phyloP scores from a whole-genome alignment of 2,797 vertebrate species.

The Gymnothorax javanicus region DNA sequence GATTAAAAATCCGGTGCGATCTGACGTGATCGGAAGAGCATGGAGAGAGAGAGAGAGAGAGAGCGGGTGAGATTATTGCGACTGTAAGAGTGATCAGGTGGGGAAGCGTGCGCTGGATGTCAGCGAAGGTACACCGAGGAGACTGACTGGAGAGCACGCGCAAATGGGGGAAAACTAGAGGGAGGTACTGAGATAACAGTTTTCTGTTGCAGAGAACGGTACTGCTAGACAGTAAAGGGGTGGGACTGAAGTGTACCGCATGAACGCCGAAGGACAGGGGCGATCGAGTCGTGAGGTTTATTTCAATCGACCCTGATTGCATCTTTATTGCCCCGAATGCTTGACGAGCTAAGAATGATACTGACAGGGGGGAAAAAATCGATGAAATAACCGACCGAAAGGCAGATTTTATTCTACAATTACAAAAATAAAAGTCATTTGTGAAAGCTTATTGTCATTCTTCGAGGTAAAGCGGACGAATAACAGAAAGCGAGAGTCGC shows the following conservation, averaged over 20 bases:
- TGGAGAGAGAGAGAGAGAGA: conserved; percentile 49
- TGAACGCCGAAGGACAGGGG: conserved; percentile 42
- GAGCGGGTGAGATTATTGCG: conserved; percentile 45
- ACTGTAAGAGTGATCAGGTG: conserved; percentile 49
- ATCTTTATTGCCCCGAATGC: conserved; percentile 17
- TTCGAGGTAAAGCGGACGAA: not conserved
- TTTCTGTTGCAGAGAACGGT: conserved; percentile 70
- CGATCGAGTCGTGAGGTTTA: conserved; percentile 61
- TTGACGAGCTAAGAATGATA: not conserved
- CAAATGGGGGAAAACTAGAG: conserved; percentile 61
- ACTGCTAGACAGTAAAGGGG: conserved; percentile 67
- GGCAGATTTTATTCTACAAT: not conserved
- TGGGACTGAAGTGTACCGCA: conserved; percentile 64
- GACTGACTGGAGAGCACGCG: conserved; percentile 56
- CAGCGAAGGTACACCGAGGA: conserved; percentile 65
- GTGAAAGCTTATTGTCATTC: not conserved
- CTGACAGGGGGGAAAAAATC: conserved; percentile 19
- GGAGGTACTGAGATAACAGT: conserved; percentile 75
- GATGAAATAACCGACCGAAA: conserved; percentile 35
- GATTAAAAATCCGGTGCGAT: conserved; percentile 35
- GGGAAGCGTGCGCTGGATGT: conserved; percentile 67
- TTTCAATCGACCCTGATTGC: conserved; percentile 46
- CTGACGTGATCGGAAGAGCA: conserved; percentile 47
- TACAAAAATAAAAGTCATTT: not conserved
- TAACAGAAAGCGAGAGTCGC: not conserved